phyloP scores from a whole-genome alignment of 2,113 vertebrate genomes.

The Malurus cyaneus region DNA sequence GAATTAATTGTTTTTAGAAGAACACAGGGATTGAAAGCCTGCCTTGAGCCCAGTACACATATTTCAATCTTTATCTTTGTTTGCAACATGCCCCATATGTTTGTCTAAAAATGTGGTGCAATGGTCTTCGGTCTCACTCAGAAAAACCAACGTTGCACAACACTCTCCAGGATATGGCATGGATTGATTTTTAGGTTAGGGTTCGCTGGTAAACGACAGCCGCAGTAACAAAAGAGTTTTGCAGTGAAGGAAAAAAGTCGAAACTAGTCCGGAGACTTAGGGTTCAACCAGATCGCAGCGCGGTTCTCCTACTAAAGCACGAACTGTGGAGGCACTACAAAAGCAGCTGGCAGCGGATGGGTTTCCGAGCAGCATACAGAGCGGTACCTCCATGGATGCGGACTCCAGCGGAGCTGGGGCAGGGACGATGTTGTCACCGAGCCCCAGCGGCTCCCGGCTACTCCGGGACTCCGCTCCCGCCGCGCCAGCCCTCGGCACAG shows the following conservation, averaged over 20 bases:
- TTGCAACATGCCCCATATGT: background rate
- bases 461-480: background rate
- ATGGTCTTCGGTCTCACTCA: background rate
- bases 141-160: constrained; percentile 16
- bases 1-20: background rate
- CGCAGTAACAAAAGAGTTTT: background rate
- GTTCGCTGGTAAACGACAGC: background rate
- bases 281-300: accelerated
- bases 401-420: accelerated
- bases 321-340: accelerated
- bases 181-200: background rate
- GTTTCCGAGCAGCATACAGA: accelerated
- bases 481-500: accelerated
- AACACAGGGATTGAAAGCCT: background rate
- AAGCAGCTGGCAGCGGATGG: accelerated
- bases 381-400: accelerated
- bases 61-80: background rate
- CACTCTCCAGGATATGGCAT: background rate
- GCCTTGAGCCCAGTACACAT: background rate
- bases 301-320: accelerated
- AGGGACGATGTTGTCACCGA: accelerated
- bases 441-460: accelerated
- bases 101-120: constrained; percentile 30
- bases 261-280: background rate
- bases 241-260: accelerated